Percentiles rank a stretch among this genome's conserved stretches.
Conservation (phyloP, 2,113 vertebrate species). For the Brachypteracias leptosomus region DNA sequence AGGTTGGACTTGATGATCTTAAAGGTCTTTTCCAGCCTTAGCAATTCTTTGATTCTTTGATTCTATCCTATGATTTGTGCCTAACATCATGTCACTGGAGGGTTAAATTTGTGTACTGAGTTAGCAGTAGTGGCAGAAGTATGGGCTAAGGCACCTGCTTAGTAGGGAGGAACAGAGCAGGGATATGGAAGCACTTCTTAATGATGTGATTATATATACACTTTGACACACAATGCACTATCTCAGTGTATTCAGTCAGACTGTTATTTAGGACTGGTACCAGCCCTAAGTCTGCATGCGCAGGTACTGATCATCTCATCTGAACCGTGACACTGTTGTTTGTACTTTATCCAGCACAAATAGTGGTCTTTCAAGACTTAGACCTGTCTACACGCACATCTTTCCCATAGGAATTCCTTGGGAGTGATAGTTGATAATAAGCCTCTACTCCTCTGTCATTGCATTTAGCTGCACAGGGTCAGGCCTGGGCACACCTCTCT, state of each 20-base stretch:
- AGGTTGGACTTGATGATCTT: no score
- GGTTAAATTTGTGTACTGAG: neutral
- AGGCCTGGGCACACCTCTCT: neutral
- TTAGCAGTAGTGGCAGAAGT: neutral
- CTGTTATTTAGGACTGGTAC: neutral
- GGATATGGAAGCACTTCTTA: neutral
- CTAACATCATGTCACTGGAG: neutral
- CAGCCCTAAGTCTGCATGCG: rapidly evolving
- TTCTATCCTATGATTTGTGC: no score
- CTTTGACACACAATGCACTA: neutral
- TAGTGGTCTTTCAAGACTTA: neutral
- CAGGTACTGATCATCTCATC: neutral
- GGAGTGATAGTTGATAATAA: neutral
- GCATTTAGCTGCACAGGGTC: neutral
- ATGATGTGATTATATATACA: neutral
- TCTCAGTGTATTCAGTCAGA: neutral
- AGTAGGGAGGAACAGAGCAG: neutral
- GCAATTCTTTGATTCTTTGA: no score
- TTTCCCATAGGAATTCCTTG: neutral
- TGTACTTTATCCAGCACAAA: neutral
- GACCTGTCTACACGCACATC: neutral
- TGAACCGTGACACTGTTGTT: neutral
- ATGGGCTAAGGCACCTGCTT: neutral
- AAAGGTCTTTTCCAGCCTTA: no score
- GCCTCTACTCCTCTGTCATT: rapidly evolving